Base-by-base conservation (phyloP, 2,888 invertebrate species). In the Odiellus spinosus region DNA sequence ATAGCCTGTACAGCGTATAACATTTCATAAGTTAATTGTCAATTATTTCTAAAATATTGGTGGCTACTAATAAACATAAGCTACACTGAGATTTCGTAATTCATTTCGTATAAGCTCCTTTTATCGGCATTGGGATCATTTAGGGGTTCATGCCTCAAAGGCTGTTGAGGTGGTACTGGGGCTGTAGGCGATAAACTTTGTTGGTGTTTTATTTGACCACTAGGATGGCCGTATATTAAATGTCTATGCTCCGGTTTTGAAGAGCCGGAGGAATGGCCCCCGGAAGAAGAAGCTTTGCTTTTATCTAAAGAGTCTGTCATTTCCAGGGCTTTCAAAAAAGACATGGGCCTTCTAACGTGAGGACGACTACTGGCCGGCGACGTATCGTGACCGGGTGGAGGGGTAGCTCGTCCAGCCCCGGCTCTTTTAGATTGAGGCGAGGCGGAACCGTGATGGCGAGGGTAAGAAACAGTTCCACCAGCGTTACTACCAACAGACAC, bases 281-380 rank as follows among this genome's bases (percentile, higher is more conserved):
- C n/a, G 5, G 26, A 26, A 26, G 26, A 26, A 8, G 26, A 4
- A 15, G 33, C 44, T 44, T 19, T 14, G n/a, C 14, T 33, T 46
- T 41, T 50, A 5, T 53, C 62, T 19, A 62, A 56, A 41, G 60
- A 58, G 48, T 65, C 63, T 36, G 63, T 62, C 58, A 65, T 59
- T 59, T 65, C 64, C 40, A 67, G 53, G 12, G 66, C 66, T 45
- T 62, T 62, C 17, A 65, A 63, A 46, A 54, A 49, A 36, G 54
- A 49, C 6, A 47, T 45, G 2, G 52, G 50, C 21, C 51, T 47
- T 21, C 47, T 49, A 10, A 45, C 40, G 19, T 47, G 52, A n/a
- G 43, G 45, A 44, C 19, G 43, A 10, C 12, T 20, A 18, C 46
- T 45, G 2, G 42, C 44, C 3, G 47, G 44, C 3, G 49, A 52